Base-by-base conservation (phyloP, 2,113 vertebrate genomes). In the Heterocephalus glaber region DNA sequence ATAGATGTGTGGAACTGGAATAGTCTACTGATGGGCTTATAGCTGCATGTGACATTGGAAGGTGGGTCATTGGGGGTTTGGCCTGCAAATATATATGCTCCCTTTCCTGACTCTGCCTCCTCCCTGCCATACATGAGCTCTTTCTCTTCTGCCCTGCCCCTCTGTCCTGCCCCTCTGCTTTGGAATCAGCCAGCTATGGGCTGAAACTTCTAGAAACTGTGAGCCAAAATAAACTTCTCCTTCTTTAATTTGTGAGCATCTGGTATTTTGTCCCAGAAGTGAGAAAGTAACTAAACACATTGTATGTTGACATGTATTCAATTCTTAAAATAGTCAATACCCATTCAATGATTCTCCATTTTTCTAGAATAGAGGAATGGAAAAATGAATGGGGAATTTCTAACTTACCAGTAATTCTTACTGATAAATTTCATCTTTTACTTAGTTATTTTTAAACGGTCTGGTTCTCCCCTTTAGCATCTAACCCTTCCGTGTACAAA, bases 311-410 rank as follows among this genome's bases (percentile, higher is more conserved):
- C 44, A 70, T 96, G 68, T 82, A 54, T 86, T 47, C 12, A 63
- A 44, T 12, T 88, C 33, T 95, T 81, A 88, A 94, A 94, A 95
- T 58, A 81, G 10, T 92, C 16, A 26, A 24, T 79, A 33, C 76
- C 66, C 65, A 91, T 41, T 92, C 80, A 87, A 14, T 95, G 30
- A 63, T 33, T 96, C 30, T 20, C 30, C 16, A 41, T 81, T 91
- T 87, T 95, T 24, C 20, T 84, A 76, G 38, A 89, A 66, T 20
- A 86, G 9, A 47, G 52, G 77, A 7, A 38, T 22, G 22, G 60
- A 52, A 74, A 94, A 82, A 88, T 65, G 47, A 90, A 41, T 89
- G 47, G 92, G 58, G 61, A 92, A 54, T 65, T 87, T 94, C 24
- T 26, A 84, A 70, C 58, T 65, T 84, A 66, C 10, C 33, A 65